Base-by-base conservation (phyloP, 2,888 invertebrate species). In the Odontocolon sp. region DNA sequence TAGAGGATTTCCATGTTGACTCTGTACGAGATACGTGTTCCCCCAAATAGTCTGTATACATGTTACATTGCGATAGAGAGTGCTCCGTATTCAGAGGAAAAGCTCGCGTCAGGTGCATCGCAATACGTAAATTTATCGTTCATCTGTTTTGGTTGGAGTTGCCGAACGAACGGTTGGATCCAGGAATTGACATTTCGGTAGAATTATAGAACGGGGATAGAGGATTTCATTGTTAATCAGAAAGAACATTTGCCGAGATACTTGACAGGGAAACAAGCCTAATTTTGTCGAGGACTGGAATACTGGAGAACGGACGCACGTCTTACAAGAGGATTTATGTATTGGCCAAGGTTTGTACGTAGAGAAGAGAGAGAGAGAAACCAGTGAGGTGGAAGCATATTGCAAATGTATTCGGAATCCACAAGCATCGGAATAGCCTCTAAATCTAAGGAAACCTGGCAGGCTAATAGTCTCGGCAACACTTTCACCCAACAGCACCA, bases 381-480 rank as follows among this genome's bases (percentile, higher is more conserved):
- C 59, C 56, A 54, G 66, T 33, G 61, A 61, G 67, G 38, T 57
- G 61, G 54, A 72, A 71, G 77, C 68, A 73, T 74, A 80, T 78
- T 78, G 77, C 74, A 77, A 80, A 81, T 81, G 80, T 81, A 81
- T 82, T 81, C 74, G 75, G 67, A 80, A 80, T 81, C 77, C 81
- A 69, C 75, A 63, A 77, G 80, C 80, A 78, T 81, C 56, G 81
- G 70, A 82, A 82, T 82, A 78, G 81, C 78, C 79, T 72, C 78
- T 82, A 82, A 82, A 82, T 82, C 81, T 82, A 80, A 82, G 45
- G 74, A 63, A 63, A 31, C 66, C 72, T 81, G 81, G 81, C 81
- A 82, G 80, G 77, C 79, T 82, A 81, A 81, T 80, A 80, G 80
- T 80, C 75, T 77, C 76, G 68, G 71, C 75, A 80, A 76, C 80